Evolutionary conservation across 2,797 vertebrate species (phyloP), one percentile per base, ranked within the genome.

Genomic region (Scyliorhinus canicula): DNA sequence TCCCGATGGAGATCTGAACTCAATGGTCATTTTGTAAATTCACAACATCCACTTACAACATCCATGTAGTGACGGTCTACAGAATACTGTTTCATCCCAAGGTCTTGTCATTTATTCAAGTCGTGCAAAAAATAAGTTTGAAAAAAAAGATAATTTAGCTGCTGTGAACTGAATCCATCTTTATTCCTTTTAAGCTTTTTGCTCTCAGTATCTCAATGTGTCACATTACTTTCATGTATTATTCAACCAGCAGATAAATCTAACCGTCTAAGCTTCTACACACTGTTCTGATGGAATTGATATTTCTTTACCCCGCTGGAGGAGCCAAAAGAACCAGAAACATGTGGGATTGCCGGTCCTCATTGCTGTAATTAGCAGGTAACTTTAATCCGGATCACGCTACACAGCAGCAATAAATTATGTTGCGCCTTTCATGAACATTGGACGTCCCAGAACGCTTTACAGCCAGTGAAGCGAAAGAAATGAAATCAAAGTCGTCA

Each of bases 121-220:
- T n/a, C 60, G 57, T 82, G 16, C 19, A 82, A 82, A 19, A 82
- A 82, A 47, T 82, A 82, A 82, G 77, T 8, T 82, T 82, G 71
- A 77, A 2, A 24, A 71, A 31, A 82, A 82, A 82, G 77, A 82
- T 82, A 44, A 82, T 82, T 82, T 82, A 82, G 40, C 77, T 44
- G 14, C 77, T 47, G 77, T 82, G 77, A 44, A 82, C 40, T 16
- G 52, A 55, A 86, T 86, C 84, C 8, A 86, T 52, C 84, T 55
- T 31, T 86, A 86, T 86, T 31, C 77, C n/a, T 79, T 79, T 79
- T 79, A 82, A 82, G 77, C 47, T 44, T 82, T 82, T 82, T 82
- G 77, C 40, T 82, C 40, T 82, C 77, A 44, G 77, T 44, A 82
- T 82, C 77, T 44, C 74, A 79, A 79, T 6, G 40, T 82, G 40